These are phyloP conservation scores for Crocidura indochinensis DNA, from an alignment of 2,797 vertebrate species.

Conservation along the genomic window DNA sequence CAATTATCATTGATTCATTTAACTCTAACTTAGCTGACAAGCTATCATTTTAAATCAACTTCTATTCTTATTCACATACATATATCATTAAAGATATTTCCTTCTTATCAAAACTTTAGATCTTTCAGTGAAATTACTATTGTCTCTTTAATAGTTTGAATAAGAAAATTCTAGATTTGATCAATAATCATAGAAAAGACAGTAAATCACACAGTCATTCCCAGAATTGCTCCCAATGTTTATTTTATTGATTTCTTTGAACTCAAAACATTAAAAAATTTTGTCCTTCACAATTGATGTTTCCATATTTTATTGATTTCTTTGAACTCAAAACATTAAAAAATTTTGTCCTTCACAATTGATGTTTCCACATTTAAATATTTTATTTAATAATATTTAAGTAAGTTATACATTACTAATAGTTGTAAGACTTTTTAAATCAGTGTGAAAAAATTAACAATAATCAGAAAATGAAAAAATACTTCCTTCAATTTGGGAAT, in stretches of 20 bases:
- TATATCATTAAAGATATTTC: slow-evolving; percentile 5
- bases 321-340: slow-evolving; percentile 14
- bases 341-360: not conserved
- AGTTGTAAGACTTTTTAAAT: slow-evolving; percentile 42
- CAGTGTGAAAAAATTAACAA: slow-evolving; percentile 18
- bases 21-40: not conserved
- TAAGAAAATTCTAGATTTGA: slow-evolving; percentile 7
- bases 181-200: not conserved
- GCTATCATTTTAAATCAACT: slow-evolving; percentile 56
- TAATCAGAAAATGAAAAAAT: slow-evolving; percentile 37
- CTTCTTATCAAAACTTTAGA: slow-evolving; percentile 54
- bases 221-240: not conserved
- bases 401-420: not conserved
- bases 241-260: slow-evolving; percentile 54
- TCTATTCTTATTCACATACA: not conserved
- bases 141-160: not conserved
- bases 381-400: slow-evolving; percentile 35
- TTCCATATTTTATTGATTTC: slow-evolving; percentile 15
- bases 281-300: not conserved
- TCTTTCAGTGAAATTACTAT: slow-evolving; percentile 35
- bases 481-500: not conserved
- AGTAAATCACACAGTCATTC: not conserved
- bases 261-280: not conserved
- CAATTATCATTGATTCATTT: not conserved
- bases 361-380: not conserved